A percentile compares a stretch with the other conserved stretches of the same genome.
phyloP scores from a whole-genome alignment of 2,113 vertebrate genomes.

The Oncorhynchus tshawytscha region DNA sequence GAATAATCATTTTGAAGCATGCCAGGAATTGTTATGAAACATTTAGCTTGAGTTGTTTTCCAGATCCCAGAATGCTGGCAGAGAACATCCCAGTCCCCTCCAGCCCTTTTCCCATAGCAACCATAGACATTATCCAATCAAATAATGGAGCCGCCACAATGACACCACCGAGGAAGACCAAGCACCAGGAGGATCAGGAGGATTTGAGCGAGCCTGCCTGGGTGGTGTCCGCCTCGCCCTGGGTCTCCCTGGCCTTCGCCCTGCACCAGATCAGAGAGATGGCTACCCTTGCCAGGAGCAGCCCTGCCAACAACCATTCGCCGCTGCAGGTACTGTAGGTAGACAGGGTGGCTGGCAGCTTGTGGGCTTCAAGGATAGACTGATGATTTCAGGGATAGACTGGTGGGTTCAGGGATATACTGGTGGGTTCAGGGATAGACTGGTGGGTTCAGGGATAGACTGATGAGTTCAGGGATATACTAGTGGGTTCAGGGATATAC shows the following conservation, averaged over 20 bases:
- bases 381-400: too few relatives aligned
- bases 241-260: conserved; percentile 89
- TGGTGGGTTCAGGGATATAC: too few relatives aligned
- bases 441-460: too few relatives aligned
- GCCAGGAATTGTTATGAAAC: too few relatives aligned
- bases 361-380: too few relatives aligned
- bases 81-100: conserved; percentile 96
- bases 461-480: too few relatives aligned
- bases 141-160: conserved; percentile 38
- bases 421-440: too few relatives aligned
- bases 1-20: too few relatives aligned
- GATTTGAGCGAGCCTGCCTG: conserved; percentile 89
- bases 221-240: conserved; percentile 88
- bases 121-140: conserved; percentile 90
- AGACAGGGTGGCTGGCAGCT: too few relatives aligned
- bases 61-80: conserved; percentile 90
- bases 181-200: conserved; percentile 94
- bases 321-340: conserved; percentile 80
- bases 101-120: conserved; percentile 95
- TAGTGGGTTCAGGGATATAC: too few relatives aligned
- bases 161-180: conserved; percentile 83
- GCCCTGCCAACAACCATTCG: conserved; percentile 71
- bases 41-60: background rate
- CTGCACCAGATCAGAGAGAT: conserved; percentile 88
- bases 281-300: conserved; percentile 73